Conservation (phyloP, 2,113 vertebrate species). For the Micronycteris hirsuta region DNA sequence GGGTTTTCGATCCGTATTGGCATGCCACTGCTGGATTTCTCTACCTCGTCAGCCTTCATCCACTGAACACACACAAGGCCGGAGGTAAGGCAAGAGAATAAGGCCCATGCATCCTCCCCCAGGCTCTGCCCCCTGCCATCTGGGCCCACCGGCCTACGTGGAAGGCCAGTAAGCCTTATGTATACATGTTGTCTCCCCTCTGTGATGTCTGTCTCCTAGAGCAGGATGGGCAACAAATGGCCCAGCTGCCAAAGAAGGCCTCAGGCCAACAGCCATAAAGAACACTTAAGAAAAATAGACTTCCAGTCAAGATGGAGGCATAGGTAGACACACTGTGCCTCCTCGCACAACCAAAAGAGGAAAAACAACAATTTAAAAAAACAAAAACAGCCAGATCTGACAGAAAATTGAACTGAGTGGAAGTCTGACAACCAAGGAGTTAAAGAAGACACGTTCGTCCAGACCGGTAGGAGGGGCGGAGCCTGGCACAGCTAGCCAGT, state of each 20-base stretch:
- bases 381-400: too few relatives aligned
- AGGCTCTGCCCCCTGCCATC: background rate
- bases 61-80: constrained; percentile 82
- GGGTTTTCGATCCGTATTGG: constrained; percentile 95
- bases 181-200: background rate
- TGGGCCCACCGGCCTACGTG: accelerated
- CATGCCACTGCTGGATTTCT: constrained; percentile 89
- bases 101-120: accelerated
- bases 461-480: too few relatives aligned
- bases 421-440: too few relatives aligned
- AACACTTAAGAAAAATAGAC: too few relatives aligned
- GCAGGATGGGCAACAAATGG: background rate
- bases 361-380: too few relatives aligned
- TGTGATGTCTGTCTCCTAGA: background rate
- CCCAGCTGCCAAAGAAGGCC: background rate
- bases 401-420: too few relatives aligned
- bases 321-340: too few relatives aligned
- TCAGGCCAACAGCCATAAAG: background rate
- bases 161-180: background rate
- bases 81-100: background rate
- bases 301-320: too few relatives aligned
- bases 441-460: too few relatives aligned
- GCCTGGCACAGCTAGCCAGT: too few relatives aligned
- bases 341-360: too few relatives aligned
- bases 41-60: constrained; percentile 91